Percentiles rank a stretch among this genome's conserved stretches.
These are phyloP conservation scores for Heliconius congener DNA, from an alignment of 1,140 invertebrate species.

Conservation along the genomic window DNA sequence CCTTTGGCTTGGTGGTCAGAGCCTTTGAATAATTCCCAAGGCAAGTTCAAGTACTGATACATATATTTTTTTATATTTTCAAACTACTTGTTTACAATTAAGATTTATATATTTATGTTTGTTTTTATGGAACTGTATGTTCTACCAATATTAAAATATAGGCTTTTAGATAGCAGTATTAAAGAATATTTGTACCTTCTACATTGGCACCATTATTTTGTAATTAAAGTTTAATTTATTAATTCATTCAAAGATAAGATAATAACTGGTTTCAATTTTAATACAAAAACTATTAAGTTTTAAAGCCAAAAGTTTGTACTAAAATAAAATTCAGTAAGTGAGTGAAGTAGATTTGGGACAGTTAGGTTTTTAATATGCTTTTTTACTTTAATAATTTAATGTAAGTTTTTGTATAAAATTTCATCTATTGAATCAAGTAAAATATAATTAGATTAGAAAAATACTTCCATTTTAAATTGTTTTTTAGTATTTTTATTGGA, in stretches of 20 bases:
- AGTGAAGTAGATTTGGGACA: background rate
- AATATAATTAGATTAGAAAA: too few relatives aligned
- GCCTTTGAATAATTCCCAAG: too few relatives aligned
- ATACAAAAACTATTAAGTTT: background rate
- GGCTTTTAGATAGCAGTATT: too few relatives aligned
- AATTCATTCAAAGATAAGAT: background rate
- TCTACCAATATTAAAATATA: too few relatives aligned
- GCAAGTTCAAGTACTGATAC: too few relatives aligned
- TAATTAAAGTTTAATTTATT: constrained; percentile 19
- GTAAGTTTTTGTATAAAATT: background rate
- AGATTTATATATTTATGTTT: too few relatives aligned
- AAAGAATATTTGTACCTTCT: background rate
- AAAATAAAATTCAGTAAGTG: background rate
- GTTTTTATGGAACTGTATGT: too few relatives aligned
- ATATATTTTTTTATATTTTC: too few relatives aligned
- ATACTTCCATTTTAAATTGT: too few relatives aligned
- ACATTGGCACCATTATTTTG: constrained; percentile 1
- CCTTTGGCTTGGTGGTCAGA: too few relatives aligned
- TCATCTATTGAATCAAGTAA: background rate
- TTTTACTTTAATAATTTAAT: background rate
- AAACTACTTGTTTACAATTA: too few relatives aligned
- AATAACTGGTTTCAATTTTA: constrained; percentile 12
- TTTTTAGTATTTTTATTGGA: too few relatives aligned
- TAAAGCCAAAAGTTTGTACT: background rate
- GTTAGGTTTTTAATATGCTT: background rate